phyloP scores from a whole-genome alignment of 2,797 vertebrate genomes.

The Phataginus tetradactyla region DNA sequence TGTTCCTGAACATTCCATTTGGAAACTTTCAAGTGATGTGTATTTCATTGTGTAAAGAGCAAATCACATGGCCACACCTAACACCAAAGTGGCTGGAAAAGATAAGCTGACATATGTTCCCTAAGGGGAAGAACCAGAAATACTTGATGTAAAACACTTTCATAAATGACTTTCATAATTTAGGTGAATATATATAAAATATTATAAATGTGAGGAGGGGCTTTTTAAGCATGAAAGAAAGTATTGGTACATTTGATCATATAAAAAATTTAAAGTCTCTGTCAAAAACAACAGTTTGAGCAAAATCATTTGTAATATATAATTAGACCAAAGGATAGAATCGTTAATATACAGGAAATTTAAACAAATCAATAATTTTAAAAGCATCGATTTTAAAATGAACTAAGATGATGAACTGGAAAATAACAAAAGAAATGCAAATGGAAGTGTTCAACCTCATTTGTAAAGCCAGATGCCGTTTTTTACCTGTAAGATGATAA shows the following conservation, averaged over 20 bases:
- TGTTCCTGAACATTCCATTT: neutral
- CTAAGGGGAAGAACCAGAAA: neutral
- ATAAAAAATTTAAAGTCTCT: neutral
- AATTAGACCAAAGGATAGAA: neutral
- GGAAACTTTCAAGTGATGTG: neutral
- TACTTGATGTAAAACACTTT: neutral
- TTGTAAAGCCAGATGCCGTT: neutral
- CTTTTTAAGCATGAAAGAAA: neutral
- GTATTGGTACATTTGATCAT: neutral
- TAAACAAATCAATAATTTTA: neutral
- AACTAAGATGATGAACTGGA: neutral
- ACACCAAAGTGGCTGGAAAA: neutral
- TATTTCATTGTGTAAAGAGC: neutral
- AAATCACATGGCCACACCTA: neutral
- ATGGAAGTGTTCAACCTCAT: neutral
- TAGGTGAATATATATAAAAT: neutral
- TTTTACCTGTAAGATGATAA: neutral
- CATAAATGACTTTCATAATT: neutral
- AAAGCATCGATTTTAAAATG: neutral
- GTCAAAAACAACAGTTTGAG: conserved; percentile 4
- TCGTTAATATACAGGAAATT: neutral
- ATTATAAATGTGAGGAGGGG: neutral
- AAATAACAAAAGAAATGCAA: conserved; percentile 11
- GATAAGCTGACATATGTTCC: neutral
- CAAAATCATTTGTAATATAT: neutral